Evolutionary conservation across 2,888 invertebrate genomes (phyloP).

Genomic region (Troides aeacus): DNA sequence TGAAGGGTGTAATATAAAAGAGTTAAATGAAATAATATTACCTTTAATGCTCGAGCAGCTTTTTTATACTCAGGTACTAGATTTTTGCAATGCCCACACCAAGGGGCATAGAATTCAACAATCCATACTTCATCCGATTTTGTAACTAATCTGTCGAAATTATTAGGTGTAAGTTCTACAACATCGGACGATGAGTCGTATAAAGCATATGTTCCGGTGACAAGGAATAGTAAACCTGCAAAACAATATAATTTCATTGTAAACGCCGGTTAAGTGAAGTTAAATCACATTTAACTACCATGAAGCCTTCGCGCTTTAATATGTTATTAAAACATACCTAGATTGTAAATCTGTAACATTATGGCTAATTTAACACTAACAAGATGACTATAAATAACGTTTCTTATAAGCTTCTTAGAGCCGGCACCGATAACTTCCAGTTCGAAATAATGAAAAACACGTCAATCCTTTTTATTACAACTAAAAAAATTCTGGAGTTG

Average conservation of each 20-base stretch:
- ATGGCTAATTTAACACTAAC: conserved; percentile 46
- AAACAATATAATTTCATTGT: conserved; percentile 37
- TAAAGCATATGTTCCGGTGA: conserved; percentile 67
- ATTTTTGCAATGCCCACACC: conserved; percentile 96
- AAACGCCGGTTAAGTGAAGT: conserved; percentile 41
- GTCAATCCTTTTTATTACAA: conserved; percentile 55
- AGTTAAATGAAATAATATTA: conserved; percentile 48
- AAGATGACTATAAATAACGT: conserved; percentile 36
- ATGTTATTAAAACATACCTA: conserved; percentile 67
- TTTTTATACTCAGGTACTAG: conserved; percentile 96
- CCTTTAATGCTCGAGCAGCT: conserved; percentile 94
- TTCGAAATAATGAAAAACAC: conserved; percentile 51
- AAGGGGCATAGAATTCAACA: conserved; percentile 97
- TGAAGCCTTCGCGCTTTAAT: conserved; percentile 47
- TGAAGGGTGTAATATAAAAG: too few relatives aligned
- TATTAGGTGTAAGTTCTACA: conserved; percentile 90
- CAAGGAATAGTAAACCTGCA: conserved; percentile 65
- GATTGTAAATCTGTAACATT: conserved; percentile 57
- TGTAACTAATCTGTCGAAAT: conserved; percentile 91
- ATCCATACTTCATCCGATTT: conserved; percentile 95
- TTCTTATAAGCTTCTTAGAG: conserved; percentile 39
- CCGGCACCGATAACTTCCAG: conserved; percentile 36
- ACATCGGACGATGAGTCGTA: conserved; percentile 88
- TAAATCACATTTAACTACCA: conserved; percentile 28
- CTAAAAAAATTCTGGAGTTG: conserved; percentile 47